phyloP scores from a whole-genome alignment of 2,888 invertebrate species.

The Hyposoter didymator region DNA sequence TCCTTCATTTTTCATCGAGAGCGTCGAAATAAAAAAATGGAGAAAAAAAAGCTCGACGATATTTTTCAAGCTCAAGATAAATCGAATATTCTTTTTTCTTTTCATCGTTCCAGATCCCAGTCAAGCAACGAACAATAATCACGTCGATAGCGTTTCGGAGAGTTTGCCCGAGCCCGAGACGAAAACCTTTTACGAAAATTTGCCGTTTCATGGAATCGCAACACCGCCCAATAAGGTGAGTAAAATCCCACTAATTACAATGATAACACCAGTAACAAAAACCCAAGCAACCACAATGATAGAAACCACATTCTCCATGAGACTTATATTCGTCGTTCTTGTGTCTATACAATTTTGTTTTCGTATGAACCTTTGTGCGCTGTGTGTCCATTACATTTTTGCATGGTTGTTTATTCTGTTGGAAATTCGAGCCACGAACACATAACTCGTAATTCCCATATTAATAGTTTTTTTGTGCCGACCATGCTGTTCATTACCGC shows the following conservation, averaged over 20 bases:
- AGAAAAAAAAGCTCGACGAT: not conserved
- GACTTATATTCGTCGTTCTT: constrained; percentile 11
- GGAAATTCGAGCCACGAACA: constrained; percentile 2
- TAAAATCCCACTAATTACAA: not conserved
- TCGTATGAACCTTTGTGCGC: constrained; percentile 44
- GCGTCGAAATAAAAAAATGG: not conserved
- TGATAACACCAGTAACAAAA: not conserved
- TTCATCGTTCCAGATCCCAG: constrained; percentile 81
- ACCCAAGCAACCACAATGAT: constrained; percentile 1
- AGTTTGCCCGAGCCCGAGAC: constrained; percentile 92
- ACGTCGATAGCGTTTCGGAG: constrained; percentile 85
- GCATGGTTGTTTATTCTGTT: constrained; percentile 56
- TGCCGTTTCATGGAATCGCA: constrained; percentile 97
- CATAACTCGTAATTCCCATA: not conserved
- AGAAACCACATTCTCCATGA: not conserved
- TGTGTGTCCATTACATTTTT: constrained; percentile 27
- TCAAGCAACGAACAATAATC: constrained; percentile 82
- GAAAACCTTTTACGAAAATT: constrained; percentile 95
- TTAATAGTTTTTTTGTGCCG: not conserved
- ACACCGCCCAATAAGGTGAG: constrained; percentile 97
- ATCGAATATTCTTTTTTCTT: constrained; percentile 8
- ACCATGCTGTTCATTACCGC: not conserved
- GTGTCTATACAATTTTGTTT: constrained; percentile 7
- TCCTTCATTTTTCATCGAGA: constrained; percentile 2
- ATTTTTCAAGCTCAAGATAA: not conserved